Base-by-base conservation (phyloP, 2,113 vertebrate genomes). In the Psephotus haematonotus region DNA sequence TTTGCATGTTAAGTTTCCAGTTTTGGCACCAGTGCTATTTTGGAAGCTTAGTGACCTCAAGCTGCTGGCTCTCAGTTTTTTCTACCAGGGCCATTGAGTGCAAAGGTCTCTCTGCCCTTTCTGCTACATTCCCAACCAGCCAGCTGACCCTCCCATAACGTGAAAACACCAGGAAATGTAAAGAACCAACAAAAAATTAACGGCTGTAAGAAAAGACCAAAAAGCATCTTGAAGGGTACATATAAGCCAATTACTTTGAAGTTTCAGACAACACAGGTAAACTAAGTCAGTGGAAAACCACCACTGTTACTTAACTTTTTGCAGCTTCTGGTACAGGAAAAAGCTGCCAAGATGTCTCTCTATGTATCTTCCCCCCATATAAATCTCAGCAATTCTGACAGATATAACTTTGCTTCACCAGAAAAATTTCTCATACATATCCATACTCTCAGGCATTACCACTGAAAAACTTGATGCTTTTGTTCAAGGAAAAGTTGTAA, bases 21-120 rank as follows among this genome's bases (percentile, higher is more conserved):
- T 96, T 97, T 96, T 89, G 93, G 91, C 72, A 95, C 37, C 29
- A 44, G 35, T 35, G 85, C 85, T 98, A 82, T 97, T 98, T 97
- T 94, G 87, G 95, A 98, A 97, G 74, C 39, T 77, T 83, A 82
- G 63, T 70, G 88, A 91, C 82, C 95, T 92, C 80, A 87, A 95
- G 92, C 79, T 97, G 76, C 93, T 97, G 95, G 97, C 93, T 96
- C 82, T 96, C 59, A 13, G 7, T 23, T 69, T 85, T 71, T 96
- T 95, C 95, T 94, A 88, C 47, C 44, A 87, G 52, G 41, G 41
- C 74, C 85, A 85, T 84, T 93, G 74, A 82, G 79, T 82, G 82
- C 95, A 70, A 88, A 67, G n/a, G 80, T 27, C 49, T 72, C 47
- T 29, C 62, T 52, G 84, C 22, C 74, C 15, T 44, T 69, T 47